Evolutionary conservation across 2,888 invertebrate genomes (phyloP).

Genomic region (Lysandra coridon): DNA sequence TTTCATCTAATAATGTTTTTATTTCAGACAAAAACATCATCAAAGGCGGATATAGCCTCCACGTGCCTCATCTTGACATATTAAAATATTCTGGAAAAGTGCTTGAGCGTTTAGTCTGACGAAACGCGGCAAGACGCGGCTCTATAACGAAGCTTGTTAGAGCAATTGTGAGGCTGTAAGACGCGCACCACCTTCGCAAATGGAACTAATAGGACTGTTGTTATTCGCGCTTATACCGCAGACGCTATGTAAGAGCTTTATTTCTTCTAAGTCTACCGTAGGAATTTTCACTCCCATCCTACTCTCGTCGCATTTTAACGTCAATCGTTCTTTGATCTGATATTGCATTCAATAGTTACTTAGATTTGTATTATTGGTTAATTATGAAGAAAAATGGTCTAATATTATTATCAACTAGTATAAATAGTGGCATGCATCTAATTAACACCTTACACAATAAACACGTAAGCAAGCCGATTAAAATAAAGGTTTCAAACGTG

Average conservation of each 20-base stretch:
- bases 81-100: conserved; percentile 27
- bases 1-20: background rate
- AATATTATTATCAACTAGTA: too few relatives aligned
- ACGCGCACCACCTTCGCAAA: conserved; percentile 56
- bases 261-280: background rate
- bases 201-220: conserved; percentile 75
- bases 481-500: background rate
- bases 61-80: background rate
- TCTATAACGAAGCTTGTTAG: conserved; percentile 76
- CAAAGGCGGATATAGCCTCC: background rate
- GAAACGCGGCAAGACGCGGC: conserved; percentile 44
- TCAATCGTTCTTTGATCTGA: background rate
- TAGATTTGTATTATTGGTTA: too few relatives aligned
- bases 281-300: background rate
- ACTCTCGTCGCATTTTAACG: background rate
- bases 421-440: too few relatives aligned
- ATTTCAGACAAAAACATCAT: conserved; percentile 3
- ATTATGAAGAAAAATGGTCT: too few relatives aligned
- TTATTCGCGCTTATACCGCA: conserved; percentile 60
- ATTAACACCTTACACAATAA: too few relatives aligned
- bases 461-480: too few relatives aligned
- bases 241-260: conserved; percentile 55
- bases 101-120: conserved; percentile 51
- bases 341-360: too few relatives aligned
- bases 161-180: conserved; percentile 68